A percentile compares a stretch with the other conserved stretches of the same genome.
Conservation (phyloP, 64 coral and sea anemone genomes). For the Pachyseris speciosa region DNA sequence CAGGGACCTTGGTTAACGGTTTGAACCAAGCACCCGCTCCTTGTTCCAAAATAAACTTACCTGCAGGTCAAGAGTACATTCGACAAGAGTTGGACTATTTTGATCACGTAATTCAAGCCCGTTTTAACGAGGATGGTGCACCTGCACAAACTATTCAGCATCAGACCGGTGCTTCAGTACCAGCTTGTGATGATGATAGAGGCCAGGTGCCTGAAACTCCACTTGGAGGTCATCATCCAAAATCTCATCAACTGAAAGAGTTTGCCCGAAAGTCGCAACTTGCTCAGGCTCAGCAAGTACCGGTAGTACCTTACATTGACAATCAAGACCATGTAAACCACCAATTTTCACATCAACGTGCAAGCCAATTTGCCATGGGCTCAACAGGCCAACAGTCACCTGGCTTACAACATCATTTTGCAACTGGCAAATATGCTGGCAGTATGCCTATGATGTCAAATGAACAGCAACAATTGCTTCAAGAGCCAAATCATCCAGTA, state of each 20-base stretch:
- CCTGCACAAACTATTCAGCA: slow-evolving; percentile 7
- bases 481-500: slow-evolving; percentile 56
- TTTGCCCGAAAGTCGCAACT: slow-evolving; percentile 31
- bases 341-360: neutral
- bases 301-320: slow-evolving; percentile 10
- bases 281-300: no score
- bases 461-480: slow-evolving; percentile 53
- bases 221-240: neutral
- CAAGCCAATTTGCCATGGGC: neutral
- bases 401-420: neutral
- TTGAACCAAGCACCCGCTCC: neutral
- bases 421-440: slow-evolving; percentile 24
- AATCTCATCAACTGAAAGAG: slow-evolving; percentile 52
- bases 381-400: slow-evolving; percentile 16
- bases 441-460: slow-evolving; percentile 45
- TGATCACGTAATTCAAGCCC: slow-evolving; percentile 32
- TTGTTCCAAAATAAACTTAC: neutral
- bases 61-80: slow-evolving; percentile 19
- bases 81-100: slow-evolving; percentile 26
- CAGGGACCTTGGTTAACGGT: slow-evolving; percentile 13
- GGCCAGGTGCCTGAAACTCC: slow-evolving; percentile 8
- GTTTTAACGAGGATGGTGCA: slow-evolving; percentile 21
- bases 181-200: neutral
- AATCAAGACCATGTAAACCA: slow-evolving; percentile 6
- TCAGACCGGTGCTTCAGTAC: neutral